Base-by-base conservation (phyloP, 2,888 invertebrate genomes). In the Leistus spinibarbis region DNA sequence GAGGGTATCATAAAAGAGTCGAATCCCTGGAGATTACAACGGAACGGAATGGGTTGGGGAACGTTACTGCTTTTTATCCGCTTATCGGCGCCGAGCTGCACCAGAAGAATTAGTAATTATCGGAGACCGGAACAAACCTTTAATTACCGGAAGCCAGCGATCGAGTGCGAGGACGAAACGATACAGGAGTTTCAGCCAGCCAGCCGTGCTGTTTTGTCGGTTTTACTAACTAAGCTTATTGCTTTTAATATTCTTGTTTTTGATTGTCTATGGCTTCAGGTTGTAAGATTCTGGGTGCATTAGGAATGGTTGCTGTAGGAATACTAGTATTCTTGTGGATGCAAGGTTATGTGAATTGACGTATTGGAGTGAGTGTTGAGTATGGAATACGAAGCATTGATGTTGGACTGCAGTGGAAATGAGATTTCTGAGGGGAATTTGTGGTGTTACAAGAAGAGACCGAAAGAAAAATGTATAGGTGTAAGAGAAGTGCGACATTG, bases 71-170 rank as follows among this genome's bases (percentile, higher is more conserved):
- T 66, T 66, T 66, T 66, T 19, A 60, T 69, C 57, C 69, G 57
- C 57, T 57, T 57, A 69, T 69, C 69, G 19, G 53, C 60, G 24
- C 17, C 13, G 17, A 17, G 53, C 40, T 60, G 69, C 69, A 60
- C 57, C 68, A 68, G 56, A 68, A 68, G 68, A 53, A 66, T 66
- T 66, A 66, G 66, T 27, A 27, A 66, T 66, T 66, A 66, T 66
- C 66, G 66, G 27, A 66, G 20, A 40, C 66, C 66, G 66, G 66
- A 66, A 66, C 40, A 53, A 66, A 66, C 66, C 66, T 40, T 53
- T 66, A 66, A 66, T 66, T 66, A 66, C 66, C 16, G 27, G 53
- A 66, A 53, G 40, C 53, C 16, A 53, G 5, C 66, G 66, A 27
- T 53, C 40, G 53, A 60, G 60, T 60, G 60, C 40, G 40, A 40